These are phyloP conservation scores for Epinotia bilunana DNA, from an alignment of 2,888 invertebrate genomes.

Conservation along the genomic window DNA sequence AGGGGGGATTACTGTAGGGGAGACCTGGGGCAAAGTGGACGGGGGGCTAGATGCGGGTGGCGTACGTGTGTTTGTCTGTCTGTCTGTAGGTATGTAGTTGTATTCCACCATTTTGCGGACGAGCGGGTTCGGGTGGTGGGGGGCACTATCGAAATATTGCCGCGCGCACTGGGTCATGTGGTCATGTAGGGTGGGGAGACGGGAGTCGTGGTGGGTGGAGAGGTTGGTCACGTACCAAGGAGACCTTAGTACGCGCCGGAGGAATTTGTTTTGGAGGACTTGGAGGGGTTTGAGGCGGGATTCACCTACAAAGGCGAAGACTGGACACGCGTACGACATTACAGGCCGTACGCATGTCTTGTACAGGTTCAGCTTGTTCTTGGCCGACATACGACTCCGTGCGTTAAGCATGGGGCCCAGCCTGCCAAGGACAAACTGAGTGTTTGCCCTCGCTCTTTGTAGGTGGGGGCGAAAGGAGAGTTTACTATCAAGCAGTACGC, in stretches of 20 bases:
- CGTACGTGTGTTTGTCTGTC: too few relatives aligned
- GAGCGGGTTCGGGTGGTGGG: not conserved
- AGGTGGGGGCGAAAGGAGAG: not conserved
- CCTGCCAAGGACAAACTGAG: not conserved
- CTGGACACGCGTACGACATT: not conserved
- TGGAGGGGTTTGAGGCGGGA: not conserved
- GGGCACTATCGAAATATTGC: not conserved
- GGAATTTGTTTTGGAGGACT: not conserved
- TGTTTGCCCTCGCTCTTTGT: not conserved
- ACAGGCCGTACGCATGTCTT: not conserved
- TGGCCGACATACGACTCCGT: not conserved
- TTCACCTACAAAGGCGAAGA: not conserved
- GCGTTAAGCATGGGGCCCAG: not conserved
- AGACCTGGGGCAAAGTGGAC: too few relatives aligned
- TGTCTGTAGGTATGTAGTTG: too few relatives aligned
- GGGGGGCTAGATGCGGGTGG: too few relatives aligned
- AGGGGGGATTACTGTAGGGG: too few relatives aligned
- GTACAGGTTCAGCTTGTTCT: not conserved
- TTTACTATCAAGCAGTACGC: not conserved
- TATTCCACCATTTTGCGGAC: not conserved
- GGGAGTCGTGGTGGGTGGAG: not conserved
- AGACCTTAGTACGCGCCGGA: not conserved
- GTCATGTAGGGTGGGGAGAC: not conserved
- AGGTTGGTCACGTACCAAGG: conserved; percentile 5
- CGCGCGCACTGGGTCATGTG: not conserved